Evolutionary conservation across 2,888 invertebrate genomes (phyloP), one percentile per base, ranked within the genome.

Genomic region (Drosophila neonasuta): DNA sequence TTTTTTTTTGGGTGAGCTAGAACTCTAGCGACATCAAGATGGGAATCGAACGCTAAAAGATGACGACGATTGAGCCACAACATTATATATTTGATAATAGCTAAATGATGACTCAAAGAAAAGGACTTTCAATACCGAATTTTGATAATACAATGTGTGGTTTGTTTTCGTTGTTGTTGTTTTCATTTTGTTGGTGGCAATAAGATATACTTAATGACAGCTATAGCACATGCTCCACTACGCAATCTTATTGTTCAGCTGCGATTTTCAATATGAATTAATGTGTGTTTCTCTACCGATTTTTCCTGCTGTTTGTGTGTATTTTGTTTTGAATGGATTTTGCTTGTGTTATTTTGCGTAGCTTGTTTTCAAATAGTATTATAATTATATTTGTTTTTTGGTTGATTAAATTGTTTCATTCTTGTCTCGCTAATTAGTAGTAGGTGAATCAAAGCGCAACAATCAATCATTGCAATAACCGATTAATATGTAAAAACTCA

Each of bases 361-460:
- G 56, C 58, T 68, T 63, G 61, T 57, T 45, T 45, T 44, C 24
- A 56, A 52, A 30, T 55, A 4, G 11, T 36, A 48, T 51, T 51
- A 48, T 52, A 54, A 51, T 56, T 49, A 24, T 52, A 24, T 58
- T 17, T 34, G n/a, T 41, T 42, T 39, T 10, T 41, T 46, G 46
- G 15, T 13, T 41, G 39, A 50, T 60, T 76, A 50, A 29, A 57
- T 67, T 24, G 24, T 24, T 56, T 65, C 68, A 83, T 77, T 83
- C 79, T 81, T 68, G 62, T 78, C 71, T 79, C 59, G 80, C 87
- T 86, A 78, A 71, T 80, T 36, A 56, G 39, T 36, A 56, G 39
- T 80, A 71, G 55, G 80, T 82, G 86, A 85, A 72, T 80, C 79
- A 80, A 85, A 85, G 84, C 85, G 80, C 83, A 85, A 87, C 87